Base-by-base conservation (phyloP, 2,113 vertebrate genomes). In the Equus przewalskii region DNA sequence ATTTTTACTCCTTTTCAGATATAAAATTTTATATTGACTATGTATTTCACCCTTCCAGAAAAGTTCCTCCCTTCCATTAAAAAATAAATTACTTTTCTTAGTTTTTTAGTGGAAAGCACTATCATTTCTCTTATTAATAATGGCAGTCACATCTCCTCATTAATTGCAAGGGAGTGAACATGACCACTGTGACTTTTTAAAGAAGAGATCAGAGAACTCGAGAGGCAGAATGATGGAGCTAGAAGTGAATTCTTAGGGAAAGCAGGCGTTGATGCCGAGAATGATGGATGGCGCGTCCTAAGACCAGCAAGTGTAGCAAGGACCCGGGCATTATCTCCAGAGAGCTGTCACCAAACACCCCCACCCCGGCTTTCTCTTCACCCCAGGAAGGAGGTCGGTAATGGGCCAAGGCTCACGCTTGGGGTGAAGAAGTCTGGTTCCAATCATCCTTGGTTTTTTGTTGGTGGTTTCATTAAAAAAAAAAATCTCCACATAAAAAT, bases 391-490 rank as follows among this genome's bases (percentile, higher is more conserved):
- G 7, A 84, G 41, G n/a, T 92, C 51, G 62, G 49, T 46, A n/a
- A 92, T 75, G 36, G 28, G 28, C 26, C 14, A 6, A 82, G 10
- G 56, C 28, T 75, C 0, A 13, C 33, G 51, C 1, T 14, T 79
- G 28, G 49, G 64, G 21, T 69, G 6, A 82, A 18, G 18, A 89
- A 75, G 18, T 86, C 41, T 83, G n/a, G 14, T 78, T 62, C 69
- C 24, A 73, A 10, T 54, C 73, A 85, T 92, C 30, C 67, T 92
- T 78, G 14, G 7, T 89, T 83, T 33, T 41, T 56, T 89, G 60
- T 93, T 78, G 64, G 30, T 87, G 70, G 12, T 76, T 97, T 86
- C 36, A 79, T 86, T 92, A 11, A 46, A 80, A 93, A 49, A 18
- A 19, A 65, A 11, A 67, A 76, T 89, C 28, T 89, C 36, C 64